Conservation (phyloP, 2,888 invertebrate genomes). For the Agrochola macilenta region DNA sequence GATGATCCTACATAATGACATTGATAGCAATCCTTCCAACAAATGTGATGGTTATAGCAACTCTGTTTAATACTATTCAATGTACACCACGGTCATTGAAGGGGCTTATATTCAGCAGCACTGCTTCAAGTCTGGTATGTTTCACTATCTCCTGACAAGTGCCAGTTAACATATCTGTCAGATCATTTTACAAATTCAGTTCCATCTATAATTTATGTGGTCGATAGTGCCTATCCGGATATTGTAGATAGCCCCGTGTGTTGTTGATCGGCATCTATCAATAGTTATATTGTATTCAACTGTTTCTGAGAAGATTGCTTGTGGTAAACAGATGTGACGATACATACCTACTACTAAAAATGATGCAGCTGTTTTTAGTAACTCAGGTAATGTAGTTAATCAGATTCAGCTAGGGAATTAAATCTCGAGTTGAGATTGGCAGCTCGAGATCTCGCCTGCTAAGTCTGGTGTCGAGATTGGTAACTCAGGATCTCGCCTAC, state of each 20-base stretch:
- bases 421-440: not conserved
- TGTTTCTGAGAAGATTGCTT: slow-evolving; percentile 8
- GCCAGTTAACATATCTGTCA: not conserved
- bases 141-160: not conserved
- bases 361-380: not conserved
- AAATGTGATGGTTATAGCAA: not conserved
- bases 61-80: not conserved
- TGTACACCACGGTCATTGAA: not conserved
- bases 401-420: no score
- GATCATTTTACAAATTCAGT: not conserved
- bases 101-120: not conserved
- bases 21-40: not conserved
- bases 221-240: slow-evolving; percentile 1
- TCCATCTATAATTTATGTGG: not conserved
- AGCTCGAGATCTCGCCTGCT: no score
- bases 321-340: not conserved
- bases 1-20: not conserved
- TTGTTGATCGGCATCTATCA: not conserved
- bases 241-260: no score
- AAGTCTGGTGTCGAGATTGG: no score
- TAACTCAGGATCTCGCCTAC: no score
- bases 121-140: not conserved
- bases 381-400: no score
- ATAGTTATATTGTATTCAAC: not conserved
- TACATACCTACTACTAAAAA: not conserved